These are phyloP conservation scores for Standfussiana lucernea DNA, from an alignment of 2,888 invertebrate species.

Conservation along the genomic window DNA sequence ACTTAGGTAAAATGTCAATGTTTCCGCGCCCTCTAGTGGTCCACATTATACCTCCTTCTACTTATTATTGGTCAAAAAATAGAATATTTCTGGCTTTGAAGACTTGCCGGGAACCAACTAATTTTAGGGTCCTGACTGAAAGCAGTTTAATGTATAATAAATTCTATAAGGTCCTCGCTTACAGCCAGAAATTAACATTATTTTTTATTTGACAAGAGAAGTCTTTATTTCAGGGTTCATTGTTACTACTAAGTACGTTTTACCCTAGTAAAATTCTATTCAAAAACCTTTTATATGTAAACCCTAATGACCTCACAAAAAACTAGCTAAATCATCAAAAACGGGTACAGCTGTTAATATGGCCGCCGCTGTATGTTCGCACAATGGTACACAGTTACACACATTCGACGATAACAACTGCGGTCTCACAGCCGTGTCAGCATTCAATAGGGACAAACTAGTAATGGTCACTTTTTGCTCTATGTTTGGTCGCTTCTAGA, in stretches of 20 bases:
- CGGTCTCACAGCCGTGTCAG: slow-evolving; percentile 55
- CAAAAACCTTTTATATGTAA: slow-evolving; percentile 14
- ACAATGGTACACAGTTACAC: slow-evolving; percentile 27
- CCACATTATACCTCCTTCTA: neutral
- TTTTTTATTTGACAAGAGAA: slow-evolving; percentile 3
- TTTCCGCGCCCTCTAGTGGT: neutral
- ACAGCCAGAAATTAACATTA: neutral
- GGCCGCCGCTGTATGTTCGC: slow-evolving; percentile 3
- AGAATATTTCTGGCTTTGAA: neutral
- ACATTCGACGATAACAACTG: slow-evolving; percentile 55
- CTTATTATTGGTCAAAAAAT: neutral
- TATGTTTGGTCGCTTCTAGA: slow-evolving; percentile 51
- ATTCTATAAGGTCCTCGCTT: neutral
- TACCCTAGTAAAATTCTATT: neutral
- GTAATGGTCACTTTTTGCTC: slow-evolving; percentile 65
- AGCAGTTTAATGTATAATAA: neutral
- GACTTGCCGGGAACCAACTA: neutral
- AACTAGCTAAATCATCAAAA: slow-evolving; percentile 38
- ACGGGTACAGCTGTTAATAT: slow-evolving; percentile 29
- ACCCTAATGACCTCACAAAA: slow-evolving; percentile 15
- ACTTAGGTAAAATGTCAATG: neutral
- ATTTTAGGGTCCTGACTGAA: slow-evolving; percentile 2
- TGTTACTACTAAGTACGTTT: neutral
- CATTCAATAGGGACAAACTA: slow-evolving; percentile 64
- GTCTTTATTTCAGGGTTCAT: neutral